These are phyloP conservation scores for Kryptopterus vitreolus DNA, from an alignment of 2,797 vertebrate species.

Conservation along the genomic window DNA sequence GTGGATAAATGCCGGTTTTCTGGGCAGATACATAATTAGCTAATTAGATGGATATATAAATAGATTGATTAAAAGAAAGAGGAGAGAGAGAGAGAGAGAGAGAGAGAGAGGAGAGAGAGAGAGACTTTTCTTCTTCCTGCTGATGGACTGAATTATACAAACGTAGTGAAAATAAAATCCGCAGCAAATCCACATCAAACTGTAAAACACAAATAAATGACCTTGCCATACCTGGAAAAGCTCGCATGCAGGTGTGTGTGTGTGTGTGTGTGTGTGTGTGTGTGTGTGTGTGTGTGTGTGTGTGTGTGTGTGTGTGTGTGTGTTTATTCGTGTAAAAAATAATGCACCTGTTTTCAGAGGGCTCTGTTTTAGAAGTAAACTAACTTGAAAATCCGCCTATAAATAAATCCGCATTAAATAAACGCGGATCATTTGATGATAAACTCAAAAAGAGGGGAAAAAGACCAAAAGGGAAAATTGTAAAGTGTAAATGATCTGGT, in stretches of 20 bases:
- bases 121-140: no score
- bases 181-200: background rate
- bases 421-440: background rate
- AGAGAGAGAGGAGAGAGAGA: no score
- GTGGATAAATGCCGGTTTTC: background rate
- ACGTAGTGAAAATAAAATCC: background rate
- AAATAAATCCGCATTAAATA: background rate
- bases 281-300: background rate
- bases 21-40: background rate
- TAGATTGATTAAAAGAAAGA: background rate
- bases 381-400: background rate
- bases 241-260: slow-evolving; percentile 5
- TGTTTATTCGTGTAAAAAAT: background rate
- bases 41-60: background rate
- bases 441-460: no score
- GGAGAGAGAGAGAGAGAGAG: background rate
- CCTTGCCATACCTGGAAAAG: background rate
- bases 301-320: background rate
- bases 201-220: background rate
- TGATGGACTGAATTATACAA: background rate
- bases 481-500: slow-evolving; percentile 1
- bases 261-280: slow-evolving; percentile 19
- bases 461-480: background rate
- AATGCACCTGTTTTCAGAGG: background rate
- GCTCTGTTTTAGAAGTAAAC: background rate